Evolutionary conservation across 2,113 vertebrate species (phyloP).

Genomic region (Pterocles gutturalis): DNA sequence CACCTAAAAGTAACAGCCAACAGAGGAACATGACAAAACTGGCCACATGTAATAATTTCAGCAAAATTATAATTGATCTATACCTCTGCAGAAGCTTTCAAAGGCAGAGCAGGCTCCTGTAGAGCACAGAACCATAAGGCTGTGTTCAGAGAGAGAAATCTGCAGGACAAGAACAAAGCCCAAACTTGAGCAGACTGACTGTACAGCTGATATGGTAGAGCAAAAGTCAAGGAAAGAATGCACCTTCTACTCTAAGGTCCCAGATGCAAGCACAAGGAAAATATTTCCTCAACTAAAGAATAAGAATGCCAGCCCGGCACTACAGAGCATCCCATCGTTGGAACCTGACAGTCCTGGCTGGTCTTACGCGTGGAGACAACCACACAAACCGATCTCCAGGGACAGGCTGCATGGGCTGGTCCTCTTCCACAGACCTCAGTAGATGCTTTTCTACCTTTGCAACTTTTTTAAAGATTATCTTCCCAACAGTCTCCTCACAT

Average conservation of each 20-base stretch:
- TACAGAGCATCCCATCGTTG: neutral
- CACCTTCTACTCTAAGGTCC: neutral
- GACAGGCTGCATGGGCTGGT: neutral
- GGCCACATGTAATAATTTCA: neutral
- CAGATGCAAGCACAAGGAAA: neutral
- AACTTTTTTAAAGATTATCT: neutral
- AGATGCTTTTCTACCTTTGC: neutral
- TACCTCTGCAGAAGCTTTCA: neutral
- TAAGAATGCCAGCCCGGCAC: fast-evolving
- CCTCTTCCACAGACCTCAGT: neutral
- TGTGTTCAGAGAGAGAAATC: neutral
- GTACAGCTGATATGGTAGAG: neutral
- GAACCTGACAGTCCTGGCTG: neutral
- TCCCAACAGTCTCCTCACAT: neutral
- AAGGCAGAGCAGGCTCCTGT: fast-evolving
- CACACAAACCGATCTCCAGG: neutral
- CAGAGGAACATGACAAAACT: neutral
- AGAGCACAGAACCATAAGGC: neutral
- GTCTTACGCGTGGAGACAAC: neutral
- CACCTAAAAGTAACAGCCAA: neutral
- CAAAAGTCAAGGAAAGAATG: neutral
- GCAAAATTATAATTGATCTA: neutral
- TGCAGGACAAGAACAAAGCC: neutral
- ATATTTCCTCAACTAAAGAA: neutral
- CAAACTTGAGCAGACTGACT: neutral